Conservation (phyloP, 1,140 invertebrate genomes). For the Reticulitermes speratus region DNA sequence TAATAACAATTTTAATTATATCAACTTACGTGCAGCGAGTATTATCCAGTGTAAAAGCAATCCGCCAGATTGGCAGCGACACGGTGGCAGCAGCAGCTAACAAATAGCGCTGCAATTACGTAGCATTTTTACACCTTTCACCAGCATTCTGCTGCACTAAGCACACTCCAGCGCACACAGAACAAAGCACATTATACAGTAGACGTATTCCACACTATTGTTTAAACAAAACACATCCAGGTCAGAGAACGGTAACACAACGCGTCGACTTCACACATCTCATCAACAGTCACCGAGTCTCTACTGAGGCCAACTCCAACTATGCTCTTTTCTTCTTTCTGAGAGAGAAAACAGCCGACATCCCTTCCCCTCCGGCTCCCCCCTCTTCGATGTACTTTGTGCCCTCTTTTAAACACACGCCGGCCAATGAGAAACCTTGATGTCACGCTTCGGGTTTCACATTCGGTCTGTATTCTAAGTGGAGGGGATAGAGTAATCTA, state of each 20-base stretch:
- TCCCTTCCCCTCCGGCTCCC: not conserved
- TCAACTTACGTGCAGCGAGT: no score
- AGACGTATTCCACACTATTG: not conserved
- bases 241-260: not conserved
- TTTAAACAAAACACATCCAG: not conserved
- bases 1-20: no score
- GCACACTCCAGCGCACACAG: not conserved
- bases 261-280: not conserved
- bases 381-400: not conserved
- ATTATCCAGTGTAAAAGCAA: not conserved
- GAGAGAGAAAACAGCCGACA: constrained; percentile 8
- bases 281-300: not conserved
- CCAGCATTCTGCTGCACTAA: not conserved
- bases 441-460: not conserved
- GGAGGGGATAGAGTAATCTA: constrained; percentile 8
- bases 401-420: not conserved
- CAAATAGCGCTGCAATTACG: not conserved
- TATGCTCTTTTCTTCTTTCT: not conserved
- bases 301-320: not conserved
- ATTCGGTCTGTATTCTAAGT: constrained; percentile 4
- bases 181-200: not conserved
- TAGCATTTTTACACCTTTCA: not conserved
- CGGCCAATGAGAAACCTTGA: constrained; percentile 8
- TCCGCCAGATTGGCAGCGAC: constrained; percentile 2
- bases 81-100: not conserved